Evolutionary conservation across 1,140 invertebrate genomes (phyloP).

Genomic region (Bombus waltoni): DNA sequence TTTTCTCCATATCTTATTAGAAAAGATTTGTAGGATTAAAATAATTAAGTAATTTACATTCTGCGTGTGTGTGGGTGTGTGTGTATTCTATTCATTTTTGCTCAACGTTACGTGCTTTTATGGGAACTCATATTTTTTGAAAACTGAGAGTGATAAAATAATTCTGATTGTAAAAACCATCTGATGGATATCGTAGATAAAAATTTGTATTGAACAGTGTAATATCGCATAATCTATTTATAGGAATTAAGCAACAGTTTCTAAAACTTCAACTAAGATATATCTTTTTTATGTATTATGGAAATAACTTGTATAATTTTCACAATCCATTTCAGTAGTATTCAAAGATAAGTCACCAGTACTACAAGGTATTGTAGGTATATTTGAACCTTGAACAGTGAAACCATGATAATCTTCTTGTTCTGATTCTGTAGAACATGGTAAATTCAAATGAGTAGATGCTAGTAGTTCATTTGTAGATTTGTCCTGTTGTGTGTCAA

Average conservation of each 20-base stretch:
- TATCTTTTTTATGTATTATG: constrained; percentile 69
- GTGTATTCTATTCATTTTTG: neutral
- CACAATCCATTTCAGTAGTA: constrained; percentile 70
- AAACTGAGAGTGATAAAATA: neutral
- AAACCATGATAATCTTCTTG: constrained; percentile 86
- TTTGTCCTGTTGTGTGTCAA: constrained; percentile 57
- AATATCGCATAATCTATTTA: neutral
- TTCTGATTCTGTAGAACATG: constrained; percentile 84
- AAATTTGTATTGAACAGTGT: neutral
- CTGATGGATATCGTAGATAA: neutral
- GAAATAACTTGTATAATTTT: constrained; percentile 70
- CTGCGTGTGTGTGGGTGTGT: too few relatives aligned
- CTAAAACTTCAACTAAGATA: neutral
- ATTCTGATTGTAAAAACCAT: neutral
- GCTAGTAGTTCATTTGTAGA: constrained; percentile 30
- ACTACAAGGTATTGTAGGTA: constrained; percentile 89
- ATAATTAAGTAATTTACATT: constrained; percentile 14
- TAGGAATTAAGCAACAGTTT: constrained; percentile 18
- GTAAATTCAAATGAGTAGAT: constrained; percentile 79
- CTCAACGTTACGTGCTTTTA: neutral
- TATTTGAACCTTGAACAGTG: constrained; percentile 86
- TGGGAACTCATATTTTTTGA: neutral
- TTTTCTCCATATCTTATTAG: neutral
- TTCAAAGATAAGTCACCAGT: constrained; percentile 84
- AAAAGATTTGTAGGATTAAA: neutral